Percentiles rank a stretch among this genome's conserved stretches.
Conservation (phyloP, 1,140 invertebrate genomes). For the Drosophila orena region DNA sequence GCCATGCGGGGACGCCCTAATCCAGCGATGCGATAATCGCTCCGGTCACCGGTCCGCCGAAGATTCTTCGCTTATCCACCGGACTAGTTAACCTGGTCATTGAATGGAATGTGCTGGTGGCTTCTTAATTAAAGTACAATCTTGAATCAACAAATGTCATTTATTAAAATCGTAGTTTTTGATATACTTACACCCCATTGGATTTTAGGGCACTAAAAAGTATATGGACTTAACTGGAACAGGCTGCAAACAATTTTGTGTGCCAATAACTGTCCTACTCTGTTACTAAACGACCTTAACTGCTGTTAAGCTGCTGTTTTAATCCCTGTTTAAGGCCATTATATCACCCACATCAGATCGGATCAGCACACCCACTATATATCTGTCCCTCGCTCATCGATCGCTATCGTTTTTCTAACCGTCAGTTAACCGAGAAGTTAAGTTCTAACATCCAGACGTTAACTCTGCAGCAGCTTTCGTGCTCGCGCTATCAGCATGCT, state of each 20-base stretch:
- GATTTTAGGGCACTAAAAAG: background rate
- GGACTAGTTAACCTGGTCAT: background rate
- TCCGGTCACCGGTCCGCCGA: background rate
- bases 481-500: constrained; percentile 20
- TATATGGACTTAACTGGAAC: background rate
- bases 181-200: background rate
- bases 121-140: background rate
- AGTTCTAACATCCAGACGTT: constrained; percentile 21
- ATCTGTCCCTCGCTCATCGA: constrained; percentile 16
- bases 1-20: background rate
- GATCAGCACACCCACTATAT: background rate
- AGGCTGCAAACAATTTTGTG: background rate
- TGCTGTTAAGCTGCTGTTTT: constrained; percentile 3
- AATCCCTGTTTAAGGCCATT: constrained; percentile 19
- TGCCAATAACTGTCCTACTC: constrained; percentile 3
- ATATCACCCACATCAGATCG: constrained; percentile 5
- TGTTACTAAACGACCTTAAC: constrained; percentile 3
- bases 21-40: background rate
- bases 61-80: background rate
- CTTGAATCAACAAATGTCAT: background rate
- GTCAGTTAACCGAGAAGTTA: constrained; percentile 17
- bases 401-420: constrained; percentile 24
- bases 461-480: constrained; percentile 14
- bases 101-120: background rate
- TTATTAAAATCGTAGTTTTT: background rate